A percentile compares a stretch with the other conserved stretches of the same genome.
Conservation (phyloP, 2,888 invertebrate species). For the Bugulina stolonifera region DNA sequence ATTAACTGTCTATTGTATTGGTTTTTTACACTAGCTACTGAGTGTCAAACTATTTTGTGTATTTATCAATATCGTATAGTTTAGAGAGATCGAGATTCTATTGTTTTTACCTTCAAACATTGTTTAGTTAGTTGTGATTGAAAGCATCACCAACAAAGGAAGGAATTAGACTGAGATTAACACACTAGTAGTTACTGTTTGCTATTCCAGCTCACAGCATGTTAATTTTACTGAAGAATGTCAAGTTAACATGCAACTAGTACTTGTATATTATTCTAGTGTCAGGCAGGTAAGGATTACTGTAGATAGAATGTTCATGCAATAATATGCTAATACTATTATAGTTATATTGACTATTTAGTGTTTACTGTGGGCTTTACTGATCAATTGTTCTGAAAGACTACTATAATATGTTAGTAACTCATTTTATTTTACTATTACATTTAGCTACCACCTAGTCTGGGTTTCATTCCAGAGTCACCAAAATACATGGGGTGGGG, state of each 20-base stretch:
- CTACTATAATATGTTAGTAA: no score
- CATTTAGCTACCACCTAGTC: no score
- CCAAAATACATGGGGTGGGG: no score
- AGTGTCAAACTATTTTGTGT: not conserved
- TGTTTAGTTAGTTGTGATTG: not conserved
- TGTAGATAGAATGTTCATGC: no score
- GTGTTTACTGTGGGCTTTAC: no score
- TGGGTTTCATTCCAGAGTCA: no score
- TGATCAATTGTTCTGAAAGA: no score
- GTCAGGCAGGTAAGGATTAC: not conserved
- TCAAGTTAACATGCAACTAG: no score
- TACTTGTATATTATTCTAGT: no score
- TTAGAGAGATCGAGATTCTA: no score
- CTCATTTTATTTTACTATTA: no score
- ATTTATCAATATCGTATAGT: no score
- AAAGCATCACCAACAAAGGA: not conserved
- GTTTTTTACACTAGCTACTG: not conserved
- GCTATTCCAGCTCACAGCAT: not conserved
- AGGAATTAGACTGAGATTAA: not conserved
- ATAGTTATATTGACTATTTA: not conserved
- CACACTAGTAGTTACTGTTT: not conserved
- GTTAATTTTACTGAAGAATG: not conserved
- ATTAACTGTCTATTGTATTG: not conserved
- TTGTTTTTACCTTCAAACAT: not conserved
- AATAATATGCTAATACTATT: not conserved